Conservation (phyloP, 2,888 invertebrate species). For the Danaus chrysippus region DNA sequence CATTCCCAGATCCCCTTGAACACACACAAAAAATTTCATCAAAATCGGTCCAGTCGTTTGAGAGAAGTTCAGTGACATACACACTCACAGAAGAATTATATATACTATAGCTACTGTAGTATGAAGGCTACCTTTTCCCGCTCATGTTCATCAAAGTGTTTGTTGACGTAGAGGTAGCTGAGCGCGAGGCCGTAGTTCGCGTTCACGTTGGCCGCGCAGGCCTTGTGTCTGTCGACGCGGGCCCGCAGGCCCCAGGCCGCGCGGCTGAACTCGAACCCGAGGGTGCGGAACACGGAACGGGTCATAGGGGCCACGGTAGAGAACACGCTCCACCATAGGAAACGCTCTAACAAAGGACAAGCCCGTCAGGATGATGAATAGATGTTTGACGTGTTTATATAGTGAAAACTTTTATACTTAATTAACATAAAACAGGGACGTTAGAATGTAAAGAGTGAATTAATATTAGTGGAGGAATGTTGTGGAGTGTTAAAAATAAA, state of each 20-base stretch:
- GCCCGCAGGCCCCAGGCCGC: constrained; percentile 82
- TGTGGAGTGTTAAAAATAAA: too few relatives aligned
- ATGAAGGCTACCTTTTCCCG: constrained; percentile 73
- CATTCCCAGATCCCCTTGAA: too few relatives aligned
- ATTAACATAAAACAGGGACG: too few relatives aligned
- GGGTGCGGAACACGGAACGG: constrained; percentile 74
- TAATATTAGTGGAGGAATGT: too few relatives aligned
- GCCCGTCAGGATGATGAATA: not conserved
- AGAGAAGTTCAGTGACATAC: too few relatives aligned
- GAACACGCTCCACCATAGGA: constrained; percentile 85
- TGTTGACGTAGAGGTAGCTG: constrained; percentile 81
- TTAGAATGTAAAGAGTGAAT: too few relatives aligned
- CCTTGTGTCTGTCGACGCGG: constrained; percentile 82
- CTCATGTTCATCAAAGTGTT: constrained; percentile 79
- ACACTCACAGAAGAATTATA: too few relatives aligned
- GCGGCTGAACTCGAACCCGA: constrained; percentile 82
- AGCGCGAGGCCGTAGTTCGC: constrained; percentile 83
- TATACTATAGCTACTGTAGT: too few relatives aligned
- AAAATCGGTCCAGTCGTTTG: too few relatives aligned
- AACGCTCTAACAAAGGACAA: constrained; percentile 75
- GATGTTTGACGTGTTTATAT: too few relatives aligned
- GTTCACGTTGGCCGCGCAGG: constrained; percentile 81
- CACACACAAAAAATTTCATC: too few relatives aligned
- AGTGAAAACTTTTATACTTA: too few relatives aligned
- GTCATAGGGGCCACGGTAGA: constrained; percentile 82